These are phyloP conservation scores for Panthera leo DNA, from an alignment of 2,113 vertebrate genomes.

Conservation along the genomic window DNA sequence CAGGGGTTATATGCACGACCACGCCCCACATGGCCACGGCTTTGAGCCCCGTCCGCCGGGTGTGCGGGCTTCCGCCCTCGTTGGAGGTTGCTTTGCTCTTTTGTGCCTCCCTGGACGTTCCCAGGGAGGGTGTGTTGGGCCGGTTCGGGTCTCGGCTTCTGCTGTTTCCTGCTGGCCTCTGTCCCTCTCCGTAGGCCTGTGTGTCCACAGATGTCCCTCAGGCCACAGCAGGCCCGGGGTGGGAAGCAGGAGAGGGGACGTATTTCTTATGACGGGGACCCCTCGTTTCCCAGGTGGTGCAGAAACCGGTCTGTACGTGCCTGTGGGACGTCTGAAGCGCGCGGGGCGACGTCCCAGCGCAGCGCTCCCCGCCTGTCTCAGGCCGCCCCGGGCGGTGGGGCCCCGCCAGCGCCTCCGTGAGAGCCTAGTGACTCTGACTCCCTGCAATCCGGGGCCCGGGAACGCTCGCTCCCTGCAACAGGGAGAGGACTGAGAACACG, in stretches of 20 bases:
- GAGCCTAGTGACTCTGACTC: too few relatives aligned
- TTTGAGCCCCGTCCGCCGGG: not conserved
- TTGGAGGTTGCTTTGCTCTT: not conserved
- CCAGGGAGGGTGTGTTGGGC: not conserved
- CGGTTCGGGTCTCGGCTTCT: not conserved
- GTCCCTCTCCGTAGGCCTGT: not conserved
- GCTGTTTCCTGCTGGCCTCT: not conserved
- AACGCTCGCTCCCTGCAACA: not conserved
- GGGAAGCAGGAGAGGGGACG: not conserved
- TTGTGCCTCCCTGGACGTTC: not conserved
- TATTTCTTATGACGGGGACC: not conserved
- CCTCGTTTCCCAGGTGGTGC: not conserved
- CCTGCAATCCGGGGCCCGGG: not conserved
- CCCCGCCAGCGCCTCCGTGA: fast-evolving
- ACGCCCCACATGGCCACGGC: not conserved
- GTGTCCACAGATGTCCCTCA: not conserved
- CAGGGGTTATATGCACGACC: not conserved
- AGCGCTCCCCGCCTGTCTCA: not conserved
- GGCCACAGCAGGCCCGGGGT: not conserved
- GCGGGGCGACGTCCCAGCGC: not conserved
- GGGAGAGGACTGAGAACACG: not conserved
- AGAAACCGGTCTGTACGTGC: not conserved
- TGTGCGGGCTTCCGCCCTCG: not conserved
- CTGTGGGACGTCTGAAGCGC: not conserved
- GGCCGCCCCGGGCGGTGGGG: not conserved